Percentiles rank a stretch among this genome's conserved stretches.
phyloP scores from a whole-genome alignment of 2,113 vertebrate species.

The Capreolus pygargus region DNA sequence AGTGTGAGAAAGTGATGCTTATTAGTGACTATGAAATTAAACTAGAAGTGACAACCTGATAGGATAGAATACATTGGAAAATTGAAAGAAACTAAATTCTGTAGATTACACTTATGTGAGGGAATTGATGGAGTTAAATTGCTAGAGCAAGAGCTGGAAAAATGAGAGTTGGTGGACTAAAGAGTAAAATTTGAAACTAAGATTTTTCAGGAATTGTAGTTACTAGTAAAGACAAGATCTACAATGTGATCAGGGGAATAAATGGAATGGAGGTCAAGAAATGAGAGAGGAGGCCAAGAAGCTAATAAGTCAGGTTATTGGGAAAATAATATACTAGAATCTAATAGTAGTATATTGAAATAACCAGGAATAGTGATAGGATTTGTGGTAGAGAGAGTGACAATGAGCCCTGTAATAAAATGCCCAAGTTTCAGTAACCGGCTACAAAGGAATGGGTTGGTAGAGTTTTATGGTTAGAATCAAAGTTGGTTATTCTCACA shows the following conservation, averaged over 20 bases:
- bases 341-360: background rate
- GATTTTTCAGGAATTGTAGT: background rate
- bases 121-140: background rate
- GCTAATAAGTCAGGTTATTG: background rate
- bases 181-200: background rate
- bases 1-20: background rate
- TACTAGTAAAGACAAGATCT: background rate
- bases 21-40: background rate
- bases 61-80: background rate
- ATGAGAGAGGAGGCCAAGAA: background rate
- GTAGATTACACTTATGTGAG: background rate
- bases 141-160: background rate
- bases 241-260: background rate
- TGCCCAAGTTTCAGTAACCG: accelerated
- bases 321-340: background rate
- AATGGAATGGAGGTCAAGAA: background rate
- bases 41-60: background rate
- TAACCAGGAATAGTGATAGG: background rate
- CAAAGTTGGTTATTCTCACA: background rate
- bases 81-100: background rate
- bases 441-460: background rate
- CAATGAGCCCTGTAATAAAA: background rate
- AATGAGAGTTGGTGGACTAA: background rate
- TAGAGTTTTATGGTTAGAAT: background rate
- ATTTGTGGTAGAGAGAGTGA: background rate